Evolutionary conservation across 1,140 invertebrate genomes (phyloP).

Genomic region (Proctacanthus coquilletti): DNA sequence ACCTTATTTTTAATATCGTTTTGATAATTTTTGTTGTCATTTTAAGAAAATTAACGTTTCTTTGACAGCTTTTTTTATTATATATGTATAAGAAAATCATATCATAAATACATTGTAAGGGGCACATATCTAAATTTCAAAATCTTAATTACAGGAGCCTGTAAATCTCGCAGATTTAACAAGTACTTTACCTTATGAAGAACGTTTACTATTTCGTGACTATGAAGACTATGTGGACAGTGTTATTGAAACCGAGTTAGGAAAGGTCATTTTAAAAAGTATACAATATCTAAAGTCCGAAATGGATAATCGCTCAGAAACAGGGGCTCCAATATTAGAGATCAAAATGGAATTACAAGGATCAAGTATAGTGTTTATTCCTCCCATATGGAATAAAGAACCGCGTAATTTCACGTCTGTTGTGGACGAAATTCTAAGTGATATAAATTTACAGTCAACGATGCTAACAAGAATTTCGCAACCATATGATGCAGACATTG

Average conservation of each 20-base stretch:
- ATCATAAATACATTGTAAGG: no score
- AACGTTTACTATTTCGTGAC: constrained; percentile 17
- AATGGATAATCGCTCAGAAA: constrained; percentile 22
- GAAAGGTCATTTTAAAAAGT: constrained; percentile 31
- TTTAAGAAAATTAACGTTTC: no score
- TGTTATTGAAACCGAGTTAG: constrained; percentile 41
- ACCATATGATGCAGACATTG: background rate
- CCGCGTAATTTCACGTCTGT: constrained; percentile 41
- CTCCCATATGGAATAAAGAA: constrained; percentile 42
- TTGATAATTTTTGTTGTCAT: no score
- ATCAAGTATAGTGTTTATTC: constrained; percentile 43
- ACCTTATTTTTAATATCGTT: no score
- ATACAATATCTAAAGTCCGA: constrained; percentile 26
- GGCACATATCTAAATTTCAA: no score
- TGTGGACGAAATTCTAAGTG: constrained; percentile 39
- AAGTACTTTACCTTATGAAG: constrained; percentile 9
- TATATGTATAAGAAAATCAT: no score
- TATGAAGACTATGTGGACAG: constrained; percentile 51
- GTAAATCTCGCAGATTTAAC: constrained; percentile 10
- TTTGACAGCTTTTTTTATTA: no score
- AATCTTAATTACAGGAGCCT: background rate
- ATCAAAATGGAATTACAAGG: constrained; percentile 45
- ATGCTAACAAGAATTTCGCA: constrained; percentile 11
- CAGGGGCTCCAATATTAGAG: constrained; percentile 38
- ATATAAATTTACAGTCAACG: constrained; percentile 41